Conservation (phyloP, 2,113 vertebrate genomes). For the Pseudopipra pipra region DNA sequence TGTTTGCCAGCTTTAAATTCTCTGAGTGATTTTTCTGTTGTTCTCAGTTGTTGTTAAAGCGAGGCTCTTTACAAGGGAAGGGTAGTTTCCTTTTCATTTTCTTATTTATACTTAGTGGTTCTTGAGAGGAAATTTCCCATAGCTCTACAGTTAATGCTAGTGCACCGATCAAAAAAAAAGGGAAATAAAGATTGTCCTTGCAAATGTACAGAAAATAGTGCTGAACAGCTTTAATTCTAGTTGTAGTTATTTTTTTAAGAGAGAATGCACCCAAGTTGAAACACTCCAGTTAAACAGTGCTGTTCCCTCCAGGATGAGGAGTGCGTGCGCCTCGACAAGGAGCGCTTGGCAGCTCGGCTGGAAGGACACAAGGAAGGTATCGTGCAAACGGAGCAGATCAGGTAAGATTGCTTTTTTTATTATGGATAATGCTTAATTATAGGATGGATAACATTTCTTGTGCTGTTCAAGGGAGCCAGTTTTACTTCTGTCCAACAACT, state of each 20-base stretch:
- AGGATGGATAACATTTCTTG: neutral
- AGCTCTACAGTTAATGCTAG: neutral
- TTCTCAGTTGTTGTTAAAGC: neutral
- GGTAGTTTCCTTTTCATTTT: neutral
- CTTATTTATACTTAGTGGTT: neutral
- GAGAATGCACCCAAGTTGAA: neutral
- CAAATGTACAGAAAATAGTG: neutral
- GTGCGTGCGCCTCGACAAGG: slow-evolving; percentile 96
- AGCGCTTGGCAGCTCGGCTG: slow-evolving; percentile 97
- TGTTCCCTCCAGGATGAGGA: slow-evolving; percentile 89
- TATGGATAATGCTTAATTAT: neutral
- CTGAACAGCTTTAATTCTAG: neutral
- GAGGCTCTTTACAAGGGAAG: neutral
- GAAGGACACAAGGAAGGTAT: slow-evolving; percentile 98
- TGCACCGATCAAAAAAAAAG: neutral
- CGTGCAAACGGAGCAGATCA: slow-evolving; percentile 97
- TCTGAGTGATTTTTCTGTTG: neutral
- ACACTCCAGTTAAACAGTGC: neutral
- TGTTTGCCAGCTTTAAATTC: neutral
- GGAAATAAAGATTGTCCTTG: neutral
- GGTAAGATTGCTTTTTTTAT: slow-evolving; percentile 72
- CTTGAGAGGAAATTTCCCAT: neutral
- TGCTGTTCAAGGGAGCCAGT: neutral
- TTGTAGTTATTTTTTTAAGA: neutral
- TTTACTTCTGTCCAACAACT: neutral